These are phyloP conservation scores for Colistium nudipinnis DNA, from an alignment of 2,113 vertebrate species.

Conservation along the genomic window DNA sequence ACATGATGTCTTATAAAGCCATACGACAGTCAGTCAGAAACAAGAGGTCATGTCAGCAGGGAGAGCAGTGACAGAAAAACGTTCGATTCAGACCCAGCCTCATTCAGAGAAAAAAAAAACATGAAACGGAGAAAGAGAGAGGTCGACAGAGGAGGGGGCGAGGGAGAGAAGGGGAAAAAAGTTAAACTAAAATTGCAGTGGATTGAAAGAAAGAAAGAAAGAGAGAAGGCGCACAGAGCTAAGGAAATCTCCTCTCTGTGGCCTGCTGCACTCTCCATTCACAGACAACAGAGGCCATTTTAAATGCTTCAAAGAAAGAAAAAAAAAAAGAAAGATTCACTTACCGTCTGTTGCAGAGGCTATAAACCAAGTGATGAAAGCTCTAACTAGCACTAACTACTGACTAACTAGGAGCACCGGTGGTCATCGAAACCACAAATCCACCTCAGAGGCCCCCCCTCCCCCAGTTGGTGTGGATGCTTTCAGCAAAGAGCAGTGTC, in stretches of 20 bases:
- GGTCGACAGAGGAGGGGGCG: slow-evolving; percentile 2
- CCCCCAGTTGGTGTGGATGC: slow-evolving; percentile 9
- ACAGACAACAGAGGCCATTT: slow-evolving; percentile 50
- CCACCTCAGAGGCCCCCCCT: not conserved
- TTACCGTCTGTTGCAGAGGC: slow-evolving; percentile 65
- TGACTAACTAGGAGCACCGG: not conserved
- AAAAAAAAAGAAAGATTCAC: slow-evolving; percentile 51
- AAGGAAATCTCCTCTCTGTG: slow-evolving; percentile 8
- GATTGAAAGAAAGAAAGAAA: slow-evolving; percentile 40
- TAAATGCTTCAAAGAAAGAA: slow-evolving; percentile 23
- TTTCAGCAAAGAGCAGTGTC: slow-evolving; percentile 5
- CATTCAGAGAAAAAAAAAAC: slow-evolving; percentile 12
- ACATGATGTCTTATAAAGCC: not conserved
- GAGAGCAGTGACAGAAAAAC: slow-evolving; percentile 5
- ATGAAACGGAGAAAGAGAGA: slow-evolving; percentile 25
- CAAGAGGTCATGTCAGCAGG: slow-evolving; percentile 27
- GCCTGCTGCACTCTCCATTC: slow-evolving; percentile 34
- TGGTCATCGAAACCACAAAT: not conserved
- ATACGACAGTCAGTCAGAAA: slow-evolving; percentile 5
- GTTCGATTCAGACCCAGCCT: slow-evolving; percentile 20
- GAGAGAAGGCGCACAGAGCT: slow-evolving; percentile 20
- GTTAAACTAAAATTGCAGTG: slow-evolving; percentile 24
- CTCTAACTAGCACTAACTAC: slow-evolving; percentile 22
- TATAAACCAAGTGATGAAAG: slow-evolving; percentile 27
- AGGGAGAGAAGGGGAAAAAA: slow-evolving; percentile 25